Evolutionary conservation across 2,888 invertebrate genomes (phyloP).

Genomic region (Elaeidobius kamerunicus): DNA sequence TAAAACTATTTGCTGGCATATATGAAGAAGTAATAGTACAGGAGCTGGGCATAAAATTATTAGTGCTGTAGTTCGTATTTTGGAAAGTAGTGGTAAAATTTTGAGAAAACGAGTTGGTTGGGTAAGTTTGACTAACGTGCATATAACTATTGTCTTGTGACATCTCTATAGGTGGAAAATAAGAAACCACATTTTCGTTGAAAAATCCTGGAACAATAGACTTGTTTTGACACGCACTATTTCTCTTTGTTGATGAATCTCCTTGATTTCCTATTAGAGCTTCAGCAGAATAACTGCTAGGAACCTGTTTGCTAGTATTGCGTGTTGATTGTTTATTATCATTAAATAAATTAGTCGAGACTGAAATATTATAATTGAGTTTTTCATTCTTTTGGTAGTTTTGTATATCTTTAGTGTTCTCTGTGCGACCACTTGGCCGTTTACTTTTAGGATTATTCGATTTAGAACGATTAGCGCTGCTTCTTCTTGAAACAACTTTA

Average conservation of each 20-base stretch:
- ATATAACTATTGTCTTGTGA: conserved; percentile 44
- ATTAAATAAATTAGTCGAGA: conserved; percentile 31
- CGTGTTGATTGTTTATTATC: conserved; percentile 36
- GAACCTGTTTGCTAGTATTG: conserved; percentile 36
- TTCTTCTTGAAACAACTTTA: conserved; percentile 40
- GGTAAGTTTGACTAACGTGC: conserved; percentile 45
- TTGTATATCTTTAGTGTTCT: conserved; percentile 11
- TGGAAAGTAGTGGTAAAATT: conserved; percentile 41
- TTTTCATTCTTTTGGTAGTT: conserved; percentile 18
- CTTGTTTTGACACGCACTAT: conserved; percentile 39
- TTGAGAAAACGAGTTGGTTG: conserved; percentile 39
- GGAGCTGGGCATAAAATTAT: conserved; percentile 41
- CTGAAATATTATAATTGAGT: conserved; percentile 9
- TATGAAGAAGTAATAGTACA: conserved; percentile 42
- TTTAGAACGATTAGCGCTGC: conserved; percentile 40
- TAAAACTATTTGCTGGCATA: conserved; percentile 40
- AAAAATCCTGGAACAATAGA: conserved; percentile 43
- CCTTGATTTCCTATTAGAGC: conserved; percentile 47
- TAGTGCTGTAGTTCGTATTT: conserved; percentile 41
- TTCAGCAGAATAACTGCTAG: conserved; percentile 49
- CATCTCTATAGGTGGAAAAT: conserved; percentile 46
- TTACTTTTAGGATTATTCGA: conserved; percentile 19
- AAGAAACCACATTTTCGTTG: conserved; percentile 46
- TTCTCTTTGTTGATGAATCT: conserved; percentile 34
- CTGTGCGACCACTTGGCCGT: conserved; percentile 27